These are phyloP conservation scores for Aix galericulata DNA, from an alignment of 2,113 vertebrate species.

Conservation along the genomic window DNA sequence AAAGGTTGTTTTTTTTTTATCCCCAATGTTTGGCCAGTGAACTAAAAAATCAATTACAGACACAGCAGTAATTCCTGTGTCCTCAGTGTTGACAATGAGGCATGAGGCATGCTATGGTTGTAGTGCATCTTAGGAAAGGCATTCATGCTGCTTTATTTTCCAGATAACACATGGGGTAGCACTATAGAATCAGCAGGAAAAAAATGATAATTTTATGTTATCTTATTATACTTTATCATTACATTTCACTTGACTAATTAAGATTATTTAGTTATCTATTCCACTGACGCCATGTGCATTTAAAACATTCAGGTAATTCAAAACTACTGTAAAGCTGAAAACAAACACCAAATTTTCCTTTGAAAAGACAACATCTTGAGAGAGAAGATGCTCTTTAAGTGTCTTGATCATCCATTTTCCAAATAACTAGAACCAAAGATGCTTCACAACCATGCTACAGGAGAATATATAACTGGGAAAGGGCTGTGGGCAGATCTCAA, in stretches of 20 bases:
- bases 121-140: neutral
- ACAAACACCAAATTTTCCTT: neutral
- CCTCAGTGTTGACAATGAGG: constrained; percentile 15
- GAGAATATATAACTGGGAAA: too few species aligned
- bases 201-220: neutral
- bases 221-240: neutral
- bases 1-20: neutral
- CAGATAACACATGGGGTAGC: neutral
- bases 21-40: neutral
- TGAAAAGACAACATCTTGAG: neutral
- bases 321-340: neutral
- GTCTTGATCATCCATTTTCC: neutral
- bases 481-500: neutral
- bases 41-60: constrained; percentile 58
- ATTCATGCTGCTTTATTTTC: constrained; percentile 38
- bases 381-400: neutral
- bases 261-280: neutral
- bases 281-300: neutral
- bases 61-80: constrained; percentile 39
- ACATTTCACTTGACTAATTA: neutral
- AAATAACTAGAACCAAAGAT: neutral
- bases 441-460: too few species aligned
- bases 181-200: neutral
- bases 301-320: neutral
- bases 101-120: neutral